Evolutionary conservation across 2,888 invertebrate species (phyloP), one percentile per base, ranked within the genome.

Genomic region (Anthophora plumipes): DNA sequence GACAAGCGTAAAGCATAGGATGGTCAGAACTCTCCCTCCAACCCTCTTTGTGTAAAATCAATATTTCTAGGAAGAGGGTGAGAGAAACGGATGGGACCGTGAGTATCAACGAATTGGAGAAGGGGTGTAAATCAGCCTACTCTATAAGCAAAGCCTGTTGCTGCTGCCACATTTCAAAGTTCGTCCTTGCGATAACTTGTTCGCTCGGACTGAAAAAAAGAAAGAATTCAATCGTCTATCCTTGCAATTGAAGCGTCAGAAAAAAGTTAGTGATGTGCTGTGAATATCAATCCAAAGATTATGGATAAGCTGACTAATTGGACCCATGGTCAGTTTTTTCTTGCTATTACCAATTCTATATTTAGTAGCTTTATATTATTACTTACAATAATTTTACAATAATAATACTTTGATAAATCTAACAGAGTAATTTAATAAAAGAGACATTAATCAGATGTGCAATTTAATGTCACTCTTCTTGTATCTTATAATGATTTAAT

Each of bases 61-160:
- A 93, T 93, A 93, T 92, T 93, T 84, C 90, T 88, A 88, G 83
- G 87, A 79, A 83, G 86, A 89, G 89, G 87, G 89, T 88, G 90
- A 89, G 80, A 85, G 88, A 86, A 81, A 66, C 77, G 71, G 55
- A 82, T 78, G 69, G 60, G 46, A 54, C 22, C 41, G 61, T 48
- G 50, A 31, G 55, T 59, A 57, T 63, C 41, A 61, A 52, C 46
- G 80, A 69, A 68, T 68, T 71, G 22, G 74, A 75, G 86, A 83
- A 89, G 92, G 91, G 90, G 85, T 88, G 89, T 80, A 87, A 91
- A 88, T 90, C 86, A 83, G 87, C 86, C 85, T 86, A 86, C 85
- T 85, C 89, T 92, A 92, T 91, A 91, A 90, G 89, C 87, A 91
- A 91, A 92, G 92, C 92, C 92, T 92, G 92, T 92, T 92, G 92